Conservation (phyloP, 2,888 invertebrate species). For the Folsomia candida region DNA sequence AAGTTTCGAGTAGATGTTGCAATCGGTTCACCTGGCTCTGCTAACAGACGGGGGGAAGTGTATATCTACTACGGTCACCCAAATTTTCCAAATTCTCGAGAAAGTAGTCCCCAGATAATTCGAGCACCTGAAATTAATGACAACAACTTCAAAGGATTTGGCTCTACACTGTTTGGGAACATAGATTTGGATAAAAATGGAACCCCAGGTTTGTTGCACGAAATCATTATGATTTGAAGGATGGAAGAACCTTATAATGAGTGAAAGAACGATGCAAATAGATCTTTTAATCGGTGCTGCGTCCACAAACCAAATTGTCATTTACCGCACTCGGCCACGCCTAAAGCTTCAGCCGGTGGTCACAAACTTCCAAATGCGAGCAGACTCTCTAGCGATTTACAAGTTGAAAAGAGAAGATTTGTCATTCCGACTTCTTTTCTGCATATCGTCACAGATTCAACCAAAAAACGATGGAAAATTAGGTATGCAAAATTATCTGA, state of each 20-base stretch:
- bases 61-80: slow-evolving; percentile 27
- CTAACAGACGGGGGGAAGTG: slow-evolving; percentile 24
- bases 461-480: background rate
- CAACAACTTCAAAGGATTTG: slow-evolving; percentile 26
- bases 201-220: slow-evolving; percentile 31
- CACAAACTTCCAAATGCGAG: background rate
- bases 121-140: background rate
- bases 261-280: no score
- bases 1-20: slow-evolving; percentile 26
- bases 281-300: slow-evolving; percentile 4
- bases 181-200: slow-evolving; percentile 36
- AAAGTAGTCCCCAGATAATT: background rate
- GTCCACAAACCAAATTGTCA: background rate
- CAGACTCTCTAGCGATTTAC: background rate
- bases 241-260: background rate
- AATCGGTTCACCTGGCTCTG: slow-evolving; percentile 30
- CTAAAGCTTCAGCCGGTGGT: background rate
- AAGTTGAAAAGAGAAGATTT: background rate
- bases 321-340: background rate
- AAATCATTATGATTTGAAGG: background rate
- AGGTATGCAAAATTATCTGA: background rate
- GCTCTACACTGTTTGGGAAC: slow-evolving; percentile 18
- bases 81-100: background rate
- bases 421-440: background rate
- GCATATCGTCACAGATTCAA: background rate